Conservation (phyloP, 2,888 invertebrate species). For the Lepidochrysops patricia region DNA sequence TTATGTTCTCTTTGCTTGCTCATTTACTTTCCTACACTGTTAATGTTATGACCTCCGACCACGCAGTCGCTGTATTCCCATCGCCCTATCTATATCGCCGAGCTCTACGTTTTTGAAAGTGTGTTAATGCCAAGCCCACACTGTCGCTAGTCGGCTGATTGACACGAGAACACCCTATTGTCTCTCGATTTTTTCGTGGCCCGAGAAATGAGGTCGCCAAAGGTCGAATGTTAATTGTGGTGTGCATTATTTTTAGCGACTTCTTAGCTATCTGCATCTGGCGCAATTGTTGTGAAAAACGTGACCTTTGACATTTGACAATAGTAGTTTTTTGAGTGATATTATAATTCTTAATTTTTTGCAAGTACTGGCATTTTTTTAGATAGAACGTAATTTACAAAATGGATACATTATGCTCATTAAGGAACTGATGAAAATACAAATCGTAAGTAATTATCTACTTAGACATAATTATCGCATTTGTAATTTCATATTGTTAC, state of each 20-base stretch:
- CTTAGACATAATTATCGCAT: not conserved
- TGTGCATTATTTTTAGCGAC: constrained; percentile 6
- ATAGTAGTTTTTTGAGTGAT: not conserved
- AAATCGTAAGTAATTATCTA: no score
- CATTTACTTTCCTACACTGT: not conserved
- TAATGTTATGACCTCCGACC: not conserved
- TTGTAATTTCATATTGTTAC: not conserved
- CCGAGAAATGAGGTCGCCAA: constrained; percentile 8
- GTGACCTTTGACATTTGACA: not conserved
- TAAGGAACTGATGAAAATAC: no score
- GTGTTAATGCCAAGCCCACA: constrained; percentile 67
- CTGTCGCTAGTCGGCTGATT: constrained; percentile 10
- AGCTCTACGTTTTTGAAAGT: constrained; percentile 38
- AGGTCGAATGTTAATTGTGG: constrained; percentile 8
- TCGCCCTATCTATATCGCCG: not conserved
- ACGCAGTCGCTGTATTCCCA: no score
- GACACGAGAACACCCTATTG: constrained; percentile 14
- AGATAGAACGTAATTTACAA: no score
- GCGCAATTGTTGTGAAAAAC: not conserved
- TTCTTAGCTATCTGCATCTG: not conserved
- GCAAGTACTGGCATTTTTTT: not conserved
- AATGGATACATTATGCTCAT: no score
- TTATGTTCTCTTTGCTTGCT: not conserved
- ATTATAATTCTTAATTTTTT: not conserved
- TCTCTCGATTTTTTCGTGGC: constrained; percentile 6